A percentile compares a stretch with the other conserved stretches of the same genome.
Evolutionary conservation across 1,140 invertebrate genomes (phyloP).

Genomic region (Aphaenogaster floridana): DNA sequence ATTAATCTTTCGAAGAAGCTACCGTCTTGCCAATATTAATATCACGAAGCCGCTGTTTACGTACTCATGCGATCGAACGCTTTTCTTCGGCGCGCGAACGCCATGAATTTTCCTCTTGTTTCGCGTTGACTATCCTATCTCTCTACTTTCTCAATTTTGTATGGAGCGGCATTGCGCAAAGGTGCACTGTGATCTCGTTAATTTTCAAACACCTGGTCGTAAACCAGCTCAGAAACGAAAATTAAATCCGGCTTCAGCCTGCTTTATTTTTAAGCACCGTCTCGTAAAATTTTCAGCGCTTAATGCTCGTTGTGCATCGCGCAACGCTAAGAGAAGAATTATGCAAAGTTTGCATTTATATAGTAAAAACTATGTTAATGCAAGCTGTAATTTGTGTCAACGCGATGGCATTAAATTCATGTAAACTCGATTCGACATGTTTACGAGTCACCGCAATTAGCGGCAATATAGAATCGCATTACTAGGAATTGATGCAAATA

Average conservation of each 20-base stretch:
- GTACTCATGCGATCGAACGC: constrained; percentile 41
- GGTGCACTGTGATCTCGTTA: constrained; percentile 49
- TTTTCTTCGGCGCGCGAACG: constrained; percentile 10
- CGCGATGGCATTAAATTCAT: constrained; percentile 24
- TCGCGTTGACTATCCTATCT: constrained; percentile 33
- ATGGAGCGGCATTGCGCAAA: constrained; percentile 20
- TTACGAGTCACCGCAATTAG: constrained; percentile 58
- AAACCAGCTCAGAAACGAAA: constrained; percentile 48
- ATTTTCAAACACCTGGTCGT: constrained; percentile 56
- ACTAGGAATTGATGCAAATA: constrained; percentile 58
- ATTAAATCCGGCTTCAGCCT: constrained; percentile 52
- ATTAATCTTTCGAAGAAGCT: constrained; percentile 41
- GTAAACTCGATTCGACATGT: constrained; percentile 48
- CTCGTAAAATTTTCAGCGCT: constrained; percentile 51
- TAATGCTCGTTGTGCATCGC: constrained; percentile 28
- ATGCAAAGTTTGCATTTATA: constrained; percentile 26
- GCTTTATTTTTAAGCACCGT: constrained; percentile 49
- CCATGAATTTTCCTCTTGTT: constrained; percentile 54
- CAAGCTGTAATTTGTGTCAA: constrained; percentile 31
- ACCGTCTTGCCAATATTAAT: constrained; percentile 50
- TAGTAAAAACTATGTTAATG: constrained; percentile 36
- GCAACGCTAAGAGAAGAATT: constrained; percentile 19
- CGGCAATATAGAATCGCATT: constrained; percentile 48
- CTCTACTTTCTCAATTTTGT: constrained; percentile 56
- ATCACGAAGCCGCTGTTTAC: constrained; percentile 46